These are phyloP conservation scores for Eulacestoma nigropectus DNA, from an alignment of 2,113 vertebrate species.

Conservation along the genomic window DNA sequence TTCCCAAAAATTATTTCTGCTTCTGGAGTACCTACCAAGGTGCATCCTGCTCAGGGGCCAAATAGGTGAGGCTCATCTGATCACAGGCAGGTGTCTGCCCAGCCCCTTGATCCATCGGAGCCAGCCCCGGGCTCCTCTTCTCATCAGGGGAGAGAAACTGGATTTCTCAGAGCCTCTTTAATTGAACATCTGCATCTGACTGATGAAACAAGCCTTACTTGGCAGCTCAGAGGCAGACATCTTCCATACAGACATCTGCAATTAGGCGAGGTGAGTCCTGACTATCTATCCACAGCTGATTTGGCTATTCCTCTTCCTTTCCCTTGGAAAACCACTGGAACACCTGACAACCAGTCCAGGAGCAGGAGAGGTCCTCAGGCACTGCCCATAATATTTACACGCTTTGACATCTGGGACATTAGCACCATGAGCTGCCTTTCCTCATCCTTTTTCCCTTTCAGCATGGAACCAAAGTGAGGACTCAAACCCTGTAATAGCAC, in stretches of 20 bases:
- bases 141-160: neutral
- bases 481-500: neutral
- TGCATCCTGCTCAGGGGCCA: neutral
- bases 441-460: neutral
- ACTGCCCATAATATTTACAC: neutral
- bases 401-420: neutral
- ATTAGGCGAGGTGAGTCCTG: neutral
- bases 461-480: rapidly evolving
- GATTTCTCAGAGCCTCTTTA: neutral
- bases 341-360: neutral
- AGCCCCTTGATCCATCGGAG: neutral
- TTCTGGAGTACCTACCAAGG: neutral
- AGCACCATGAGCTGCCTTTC: neutral
- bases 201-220: neutral
- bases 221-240: neutral
- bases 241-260: neutral
- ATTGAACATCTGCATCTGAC: neutral
- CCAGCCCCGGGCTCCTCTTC: neutral
- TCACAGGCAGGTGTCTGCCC: neutral
- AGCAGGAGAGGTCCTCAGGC: neutral
- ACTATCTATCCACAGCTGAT: neutral
- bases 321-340: neutral
- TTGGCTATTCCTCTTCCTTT: neutral
- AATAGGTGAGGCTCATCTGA: neutral
- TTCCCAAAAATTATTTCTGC: neutral